These are phyloP conservation scores for Ursus arctos DNA, from an alignment of 2,113 vertebrate genomes.

Conservation along the genomic window DNA sequence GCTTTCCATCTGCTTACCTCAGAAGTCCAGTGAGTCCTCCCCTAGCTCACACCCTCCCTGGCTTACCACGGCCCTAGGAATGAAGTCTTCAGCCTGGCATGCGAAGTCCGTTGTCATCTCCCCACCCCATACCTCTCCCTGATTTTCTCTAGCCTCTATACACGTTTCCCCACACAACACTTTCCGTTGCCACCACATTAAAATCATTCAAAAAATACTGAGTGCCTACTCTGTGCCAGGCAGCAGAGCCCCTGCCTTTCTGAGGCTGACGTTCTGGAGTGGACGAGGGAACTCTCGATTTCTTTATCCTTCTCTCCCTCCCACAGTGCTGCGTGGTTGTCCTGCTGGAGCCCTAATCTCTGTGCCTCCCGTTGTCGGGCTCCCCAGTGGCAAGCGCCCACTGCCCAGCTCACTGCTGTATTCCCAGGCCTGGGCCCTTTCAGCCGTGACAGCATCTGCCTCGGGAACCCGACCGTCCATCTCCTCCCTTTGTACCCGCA, in stretches of 20 bases:
- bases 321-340: not conserved
- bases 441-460: accelerated
- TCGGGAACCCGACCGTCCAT: not conserved
- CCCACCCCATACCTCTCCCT: not conserved
- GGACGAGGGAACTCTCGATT: not conserved
- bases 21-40: not conserved
- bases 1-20: not conserved
- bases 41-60: not conserved
- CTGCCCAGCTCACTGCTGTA: not conserved
- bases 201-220: not conserved
- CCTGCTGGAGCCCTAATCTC: too few species aligned
- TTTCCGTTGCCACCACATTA: not conserved
- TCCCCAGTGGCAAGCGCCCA: accelerated
- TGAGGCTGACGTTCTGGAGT: not conserved
- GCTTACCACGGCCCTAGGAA: not conserved
- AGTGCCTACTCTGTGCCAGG: not conserved
- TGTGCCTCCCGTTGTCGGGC: not conserved
- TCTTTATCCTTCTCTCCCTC: not conserved
- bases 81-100: not conserved
- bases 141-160: not conserved
- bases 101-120: not conserved
- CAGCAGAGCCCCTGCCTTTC: not conserved
- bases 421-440: not conserved
- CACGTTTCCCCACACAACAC: not conserved
- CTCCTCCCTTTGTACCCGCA: constrained; percentile 62